Evolutionary conservation across 2,113 vertebrate genomes (phyloP).

Genomic region (Actenoides hombroni): DNA sequence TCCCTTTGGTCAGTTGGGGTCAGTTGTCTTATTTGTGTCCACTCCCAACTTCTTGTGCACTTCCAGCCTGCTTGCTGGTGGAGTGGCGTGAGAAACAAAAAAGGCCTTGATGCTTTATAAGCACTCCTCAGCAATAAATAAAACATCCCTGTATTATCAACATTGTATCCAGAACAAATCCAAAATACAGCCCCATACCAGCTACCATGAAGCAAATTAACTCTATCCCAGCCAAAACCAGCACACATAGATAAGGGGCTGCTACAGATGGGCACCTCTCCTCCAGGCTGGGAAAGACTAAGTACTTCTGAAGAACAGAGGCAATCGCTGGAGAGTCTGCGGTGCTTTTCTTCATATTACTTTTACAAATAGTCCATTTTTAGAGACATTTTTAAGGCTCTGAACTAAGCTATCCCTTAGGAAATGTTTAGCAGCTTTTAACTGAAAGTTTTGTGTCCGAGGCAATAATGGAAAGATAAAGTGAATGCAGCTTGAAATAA

Average conservation of each 20-base stretch:
- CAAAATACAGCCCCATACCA: background rate
- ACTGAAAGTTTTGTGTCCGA: background rate
- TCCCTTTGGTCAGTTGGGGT: background rate
- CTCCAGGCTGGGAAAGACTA: background rate
- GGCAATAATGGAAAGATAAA: background rate
- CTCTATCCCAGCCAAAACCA: background rate
- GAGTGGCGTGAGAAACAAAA: background rate
- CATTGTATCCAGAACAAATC: background rate
- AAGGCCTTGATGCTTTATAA: background rate
- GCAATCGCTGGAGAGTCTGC: fast-evolving
- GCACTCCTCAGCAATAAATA: fast-evolving
- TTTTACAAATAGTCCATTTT: background rate
- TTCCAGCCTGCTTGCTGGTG: background rate
- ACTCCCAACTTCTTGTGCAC: background rate
- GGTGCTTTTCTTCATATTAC: background rate
- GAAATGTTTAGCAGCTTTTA: background rate
- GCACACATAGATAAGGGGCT: background rate
- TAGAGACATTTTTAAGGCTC: background rate
- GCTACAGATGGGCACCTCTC: background rate
- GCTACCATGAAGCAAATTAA: background rate
- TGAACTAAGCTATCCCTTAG: background rate
- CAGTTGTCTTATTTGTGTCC: background rate
- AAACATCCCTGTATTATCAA: background rate
- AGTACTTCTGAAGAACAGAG: background rate
- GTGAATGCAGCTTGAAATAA: background rate